Evolutionary conservation across 2,888 invertebrate genomes (phyloP).

Genomic region (Sphaeridia pumilis): DNA sequence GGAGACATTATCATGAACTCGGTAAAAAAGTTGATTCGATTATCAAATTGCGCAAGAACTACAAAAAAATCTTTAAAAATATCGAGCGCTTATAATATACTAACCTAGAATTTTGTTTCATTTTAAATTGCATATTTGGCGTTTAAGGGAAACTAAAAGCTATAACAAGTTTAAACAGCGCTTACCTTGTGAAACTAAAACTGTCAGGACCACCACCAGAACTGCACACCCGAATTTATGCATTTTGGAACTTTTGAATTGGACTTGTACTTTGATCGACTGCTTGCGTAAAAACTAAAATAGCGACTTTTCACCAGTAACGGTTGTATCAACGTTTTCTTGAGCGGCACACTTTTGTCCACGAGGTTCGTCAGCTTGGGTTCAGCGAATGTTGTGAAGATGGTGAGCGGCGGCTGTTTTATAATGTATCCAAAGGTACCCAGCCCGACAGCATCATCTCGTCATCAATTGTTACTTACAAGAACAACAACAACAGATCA

Average conservation of each 20-base stretch:
- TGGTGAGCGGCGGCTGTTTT: conserved; percentile 16
- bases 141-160: not conserved
- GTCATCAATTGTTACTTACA: not conserved
- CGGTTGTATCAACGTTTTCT: not conserved
- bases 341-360: not conserved
- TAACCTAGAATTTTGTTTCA: too few relatives aligned
- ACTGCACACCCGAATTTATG: not conserved
- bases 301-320: too few relatives aligned
- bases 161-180: not conserved
- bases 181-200: not conserved
- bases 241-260: too few relatives aligned
- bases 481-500: not conserved
- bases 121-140: too few relatives aligned
- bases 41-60: too few relatives aligned
- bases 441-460: not conserved
- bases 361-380: not conserved
- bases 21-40: too few relatives aligned
- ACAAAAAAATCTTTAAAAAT: too few relatives aligned
- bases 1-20: too few relatives aligned
- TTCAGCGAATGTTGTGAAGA: conserved; percentile 6
- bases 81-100: too few relatives aligned
- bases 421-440: conserved; percentile 15
- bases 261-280: not conserved
- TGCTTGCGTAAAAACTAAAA: too few relatives aligned
- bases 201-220: not conserved